Percentiles rank a stretch among this genome's conserved stretches.
These are phyloP conservation scores for Disparrhopalites patrizii DNA, from an alignment of 2,888 invertebrate species.

Conservation along the genomic window DNA sequence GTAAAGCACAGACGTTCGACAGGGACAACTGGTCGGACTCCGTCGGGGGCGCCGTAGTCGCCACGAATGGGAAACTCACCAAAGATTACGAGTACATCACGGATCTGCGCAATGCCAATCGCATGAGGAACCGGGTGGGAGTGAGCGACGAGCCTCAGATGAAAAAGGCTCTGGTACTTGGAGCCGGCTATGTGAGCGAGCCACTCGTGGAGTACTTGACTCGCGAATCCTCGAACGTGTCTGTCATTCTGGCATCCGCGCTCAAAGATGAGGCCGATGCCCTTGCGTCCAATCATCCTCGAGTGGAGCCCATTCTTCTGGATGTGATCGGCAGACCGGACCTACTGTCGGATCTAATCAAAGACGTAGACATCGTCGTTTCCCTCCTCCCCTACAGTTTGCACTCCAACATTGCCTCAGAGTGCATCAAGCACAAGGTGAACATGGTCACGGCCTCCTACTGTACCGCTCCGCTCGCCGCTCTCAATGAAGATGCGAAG, in stretches of 20 bases:
- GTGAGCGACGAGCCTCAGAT: constrained; percentile 14
- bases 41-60: constrained; percentile 82
- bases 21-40: constrained; percentile 71
- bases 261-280: constrained; percentile 84
- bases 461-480: constrained; percentile 75
- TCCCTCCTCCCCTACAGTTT: constrained; percentile 87
- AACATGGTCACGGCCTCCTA: constrained; percentile 98
- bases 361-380: constrained; percentile 70
- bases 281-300: constrained; percentile 70
- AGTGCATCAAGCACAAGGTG: constrained; percentile 77
- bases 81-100: constrained; percentile 92
- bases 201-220: constrained; percentile 90
- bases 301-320: constrained; percentile 74
- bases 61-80: constrained; percentile 89
- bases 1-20: constrained; percentile 72
- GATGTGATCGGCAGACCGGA: constrained; percentile 72
- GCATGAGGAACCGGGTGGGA: constrained; percentile 51
- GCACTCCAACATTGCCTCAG: constrained; percentile 75
- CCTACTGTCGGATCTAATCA: constrained; percentile 66
- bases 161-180: constrained; percentile 73
- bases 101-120: constrained; percentile 69
- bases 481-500: constrained; percentile 72
- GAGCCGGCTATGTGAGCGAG: constrained; percentile 90
- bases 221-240: constrained; percentile 16
- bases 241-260: constrained; percentile 63